A percentile compares a stretch with the other conserved stretches of the same genome.
Conservation (phyloP, 2,113 vertebrate species). For the Pteropus alecto region DNA sequence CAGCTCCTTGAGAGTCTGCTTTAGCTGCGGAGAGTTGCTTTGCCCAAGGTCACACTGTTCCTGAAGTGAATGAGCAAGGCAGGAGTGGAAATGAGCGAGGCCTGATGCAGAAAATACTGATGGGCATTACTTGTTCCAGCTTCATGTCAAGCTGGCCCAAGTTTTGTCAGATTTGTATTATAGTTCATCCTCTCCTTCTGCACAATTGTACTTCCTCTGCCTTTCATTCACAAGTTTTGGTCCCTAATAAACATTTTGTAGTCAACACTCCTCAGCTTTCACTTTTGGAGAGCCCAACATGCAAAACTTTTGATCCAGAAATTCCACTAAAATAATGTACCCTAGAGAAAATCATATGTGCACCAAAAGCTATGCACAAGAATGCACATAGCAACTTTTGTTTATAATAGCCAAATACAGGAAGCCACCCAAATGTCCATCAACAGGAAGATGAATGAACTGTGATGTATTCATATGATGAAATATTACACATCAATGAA, state of each 20-base stretch:
- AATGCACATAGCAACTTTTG: not conserved
- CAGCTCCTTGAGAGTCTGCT: not conserved
- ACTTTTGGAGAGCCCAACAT: not conserved
- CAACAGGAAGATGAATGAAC: not conserved
- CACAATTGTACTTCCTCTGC: not conserved
- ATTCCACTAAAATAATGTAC: slow-evolving; percentile 11
- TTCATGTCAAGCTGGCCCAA: not conserved
- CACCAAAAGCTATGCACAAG: not conserved
- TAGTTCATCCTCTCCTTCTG: not conserved
- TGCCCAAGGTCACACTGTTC: not conserved
- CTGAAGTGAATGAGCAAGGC: slow-evolving; percentile 1
- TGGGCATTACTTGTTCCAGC: not conserved
- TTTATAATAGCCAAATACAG: not conserved
- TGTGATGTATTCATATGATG: not conserved
- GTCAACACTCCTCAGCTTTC: not conserved
- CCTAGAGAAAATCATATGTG: not conserved
- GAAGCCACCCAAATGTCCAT: not conserved
- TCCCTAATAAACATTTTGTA: slow-evolving; percentile 12
- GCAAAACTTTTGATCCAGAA: not conserved
- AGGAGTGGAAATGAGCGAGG: not conserved
- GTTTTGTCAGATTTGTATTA: not conserved
- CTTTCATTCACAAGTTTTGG: not conserved
- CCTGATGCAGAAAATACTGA: not conserved
- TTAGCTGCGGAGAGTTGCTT: not conserved
- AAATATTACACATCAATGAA: slow-evolving; percentile 17